Percentiles rank a stretch among this genome's conserved stretches.
Evolutionary conservation across 2,888 invertebrate genomes (phyloP).

Genomic region (Archips crataeganus): DNA sequence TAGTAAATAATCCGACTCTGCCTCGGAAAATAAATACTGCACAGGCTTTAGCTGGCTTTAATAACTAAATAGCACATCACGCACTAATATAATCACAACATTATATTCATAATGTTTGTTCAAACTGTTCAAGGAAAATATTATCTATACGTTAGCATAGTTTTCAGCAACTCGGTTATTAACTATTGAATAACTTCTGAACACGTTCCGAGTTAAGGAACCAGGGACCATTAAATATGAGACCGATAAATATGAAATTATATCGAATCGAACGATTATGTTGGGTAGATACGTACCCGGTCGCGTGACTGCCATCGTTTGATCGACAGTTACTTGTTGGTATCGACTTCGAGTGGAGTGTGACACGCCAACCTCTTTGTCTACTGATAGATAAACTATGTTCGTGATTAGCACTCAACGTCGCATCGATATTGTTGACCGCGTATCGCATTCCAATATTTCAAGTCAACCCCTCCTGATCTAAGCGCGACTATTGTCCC

Average conservation of each 20-base stretch:
- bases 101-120: conserved; percentile 9
- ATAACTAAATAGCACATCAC: background rate
- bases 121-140: background rate
- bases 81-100: conserved; percentile 8
- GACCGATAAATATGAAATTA: conserved; percentile 18
- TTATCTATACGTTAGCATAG: conserved; percentile 9
- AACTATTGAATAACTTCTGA: conserved; percentile 16
- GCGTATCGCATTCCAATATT: conserved; percentile 27
- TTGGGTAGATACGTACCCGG: conserved; percentile 30
- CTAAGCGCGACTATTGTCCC: too few species aligned
- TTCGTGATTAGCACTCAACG: conserved; percentile 65
- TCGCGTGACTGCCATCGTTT: conserved; percentile 72
- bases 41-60: background rate
- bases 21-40: background rate
- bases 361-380: conserved; percentile 73
- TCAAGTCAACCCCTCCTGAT: background rate
- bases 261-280: conserved; percentile 9
- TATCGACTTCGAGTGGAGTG: conserved; percentile 72
- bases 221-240: conserved; percentile 1
- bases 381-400: conserved; percentile 67
- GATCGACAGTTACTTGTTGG: conserved; percentile 62
- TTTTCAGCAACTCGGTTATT: background rate
- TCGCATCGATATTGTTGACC: conserved; percentile 39
- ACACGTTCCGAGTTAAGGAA: conserved; percentile 5
- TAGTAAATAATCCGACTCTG: background rate